Evolutionary conservation across 2,113 vertebrate genomes (phyloP), one percentile per base, ranked within the genome.

Genomic region (Syrrhaptes paradoxus): DNA sequence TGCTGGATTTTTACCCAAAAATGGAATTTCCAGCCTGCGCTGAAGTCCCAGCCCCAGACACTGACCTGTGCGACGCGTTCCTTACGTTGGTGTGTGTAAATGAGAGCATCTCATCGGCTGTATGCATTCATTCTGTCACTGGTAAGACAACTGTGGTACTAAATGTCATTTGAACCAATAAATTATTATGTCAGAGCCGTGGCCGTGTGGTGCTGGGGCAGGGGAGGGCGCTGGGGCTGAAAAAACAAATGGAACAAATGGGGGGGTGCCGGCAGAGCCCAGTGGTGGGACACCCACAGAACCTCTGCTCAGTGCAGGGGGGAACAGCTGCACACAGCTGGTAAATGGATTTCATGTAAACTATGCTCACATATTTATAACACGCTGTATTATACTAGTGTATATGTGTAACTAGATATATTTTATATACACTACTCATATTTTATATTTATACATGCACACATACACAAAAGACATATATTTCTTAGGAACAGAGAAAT

Each of bases 161-260:
- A 97, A 98, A 96, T 96, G 90, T 97, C 93, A 96, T 95, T 95
- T 1, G 19, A 94, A 93, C 89, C 95, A 97, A 98, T 98, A 97
- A 98, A 97, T 97, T 94, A 97, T 97, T 88, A 96, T 95, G 85
- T 97, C 94, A 48, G 80, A 89, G 51, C 61, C 2, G 87, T 88
- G 78, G 85, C 80, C 1, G 72, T 76, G 83, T 86, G 25, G 52
- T 89, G 81, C 76, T 92, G 92, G 94, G 86, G 71, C 32, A 18
- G 49, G 54, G 76, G 20, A 21, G 72, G 65, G 76, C 1, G 34
- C 26, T 29, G 4, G 34, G 25, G 29, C 22, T 13, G 32, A 7
- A 17, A 26, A 24, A 31, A 7, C 28, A 38, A 11, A 29, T 24
- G 34, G n/a, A 18, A 8, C 3, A 2, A 36, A 36, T 7, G 36